A percentile compares a stretch with the other conserved stretches of the same genome.
Evolutionary conservation across 2,113 vertebrate genomes (phyloP).

Genomic region (Neomonachus schauinslandi): DNA sequence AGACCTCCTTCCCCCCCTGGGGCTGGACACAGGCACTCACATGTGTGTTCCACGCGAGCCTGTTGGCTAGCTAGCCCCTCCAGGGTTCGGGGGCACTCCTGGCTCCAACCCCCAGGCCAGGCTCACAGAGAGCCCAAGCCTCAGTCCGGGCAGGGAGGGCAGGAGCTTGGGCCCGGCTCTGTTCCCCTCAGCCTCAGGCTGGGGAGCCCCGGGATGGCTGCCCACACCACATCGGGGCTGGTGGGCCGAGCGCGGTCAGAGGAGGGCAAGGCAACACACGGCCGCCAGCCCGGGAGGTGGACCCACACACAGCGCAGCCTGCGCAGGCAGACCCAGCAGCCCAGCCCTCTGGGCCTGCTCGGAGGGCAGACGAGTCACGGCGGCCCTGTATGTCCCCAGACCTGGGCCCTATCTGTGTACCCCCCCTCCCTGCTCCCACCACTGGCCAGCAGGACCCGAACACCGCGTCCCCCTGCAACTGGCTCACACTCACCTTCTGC

Average conservation of each 20-base stretch:
- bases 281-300: neutral
- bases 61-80: neutral
- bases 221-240: neutral
- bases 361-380: neutral
- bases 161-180: neutral
- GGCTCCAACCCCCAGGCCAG: neutral
- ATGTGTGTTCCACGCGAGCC: neutral
- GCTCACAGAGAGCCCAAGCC: neutral
- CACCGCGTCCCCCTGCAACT: neutral
- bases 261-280: neutral
- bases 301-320: neutral
- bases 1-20: neutral
- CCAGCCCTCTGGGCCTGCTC: neutral
- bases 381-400: neutral
- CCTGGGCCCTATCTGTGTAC: accelerated
- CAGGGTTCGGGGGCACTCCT: neutral
- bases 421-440: neutral
- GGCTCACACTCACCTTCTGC: conserved; percentile 74
- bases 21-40: neutral
- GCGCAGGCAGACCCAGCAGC: neutral
- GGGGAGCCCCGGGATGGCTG: neutral
- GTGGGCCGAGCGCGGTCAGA: neutral
- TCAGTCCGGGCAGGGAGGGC: neutral
- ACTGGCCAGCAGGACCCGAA: neutral
- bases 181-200: too few species aligned